phyloP scores from a whole-genome alignment of 2,888 invertebrate genomes.

The Hylaea fasciaria region DNA sequence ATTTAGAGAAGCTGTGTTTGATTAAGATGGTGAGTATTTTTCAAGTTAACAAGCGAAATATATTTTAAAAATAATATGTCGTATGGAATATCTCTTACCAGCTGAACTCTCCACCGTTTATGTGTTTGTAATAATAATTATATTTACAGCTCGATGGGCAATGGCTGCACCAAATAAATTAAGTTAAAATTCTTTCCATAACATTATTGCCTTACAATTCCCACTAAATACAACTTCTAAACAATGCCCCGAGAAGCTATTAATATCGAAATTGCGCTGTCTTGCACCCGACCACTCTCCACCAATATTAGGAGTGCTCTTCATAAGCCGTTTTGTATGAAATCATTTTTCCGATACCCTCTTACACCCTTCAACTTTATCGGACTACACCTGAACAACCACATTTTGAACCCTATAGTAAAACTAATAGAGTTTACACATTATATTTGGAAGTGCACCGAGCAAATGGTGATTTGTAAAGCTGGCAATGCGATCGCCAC shows the following conservation, averaged over 20 bases:
- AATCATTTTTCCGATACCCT: conserved; percentile 78
- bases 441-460: conserved; percentile 14
- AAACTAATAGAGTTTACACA: conserved; percentile 38
- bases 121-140: too few relatives aligned
- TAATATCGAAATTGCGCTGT: conserved; percentile 66
- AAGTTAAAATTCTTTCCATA: not conserved
- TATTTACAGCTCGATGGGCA: too few relatives aligned
- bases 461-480: conserved; percentile 44
- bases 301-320: conserved; percentile 68
- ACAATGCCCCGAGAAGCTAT: conserved; percentile 55
- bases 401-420: conserved; percentile 41
- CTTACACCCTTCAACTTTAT: conserved; percentile 62
- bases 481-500: conserved; percentile 74
- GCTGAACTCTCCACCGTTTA: too few relatives aligned
- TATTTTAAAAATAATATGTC: too few relatives aligned
- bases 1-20: conserved; percentile 35
- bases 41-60: not conserved
- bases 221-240: conserved; percentile 48
- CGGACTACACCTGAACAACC: conserved; percentile 5
- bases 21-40: conserved; percentile 19
- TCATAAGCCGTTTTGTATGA: conserved; percentile 62
- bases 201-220: conserved; percentile 35
- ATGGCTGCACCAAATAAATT: too few relatives aligned
- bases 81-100: too few relatives aligned
- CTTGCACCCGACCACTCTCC: conserved; percentile 56